Base-by-base conservation (phyloP, 1,140 invertebrate species). In the Tetranychus cinnabarinus region DNA sequence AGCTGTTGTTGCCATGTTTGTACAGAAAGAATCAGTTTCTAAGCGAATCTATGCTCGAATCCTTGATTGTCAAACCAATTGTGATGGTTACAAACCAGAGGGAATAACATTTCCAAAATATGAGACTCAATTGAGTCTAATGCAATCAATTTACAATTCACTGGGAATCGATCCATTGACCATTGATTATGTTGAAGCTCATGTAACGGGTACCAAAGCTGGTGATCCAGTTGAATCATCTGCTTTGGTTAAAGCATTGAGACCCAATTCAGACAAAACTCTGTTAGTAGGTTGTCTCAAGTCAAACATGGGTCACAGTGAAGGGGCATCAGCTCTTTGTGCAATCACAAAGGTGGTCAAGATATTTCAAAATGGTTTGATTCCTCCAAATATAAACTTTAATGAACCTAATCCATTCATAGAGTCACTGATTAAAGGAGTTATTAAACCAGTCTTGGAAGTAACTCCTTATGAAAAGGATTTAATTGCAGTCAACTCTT, bases 221-320 rank as follows among this genome's bases (percentile, higher is more conserved):
- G 74, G 78, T n/a, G 78, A 79, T 68, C 77, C 77, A 12, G 86
- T 93, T 71, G 91, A 97, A 74, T 70, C 88, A 1, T 78, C 81
- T 66, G 84, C 87, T 0, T 80, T 96, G 15, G 81, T 86, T 31
- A 79, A 81, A 66, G 77, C 89, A 3, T 83, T 93, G 67, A 86
- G 84, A 62, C 78, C 76, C 5, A 78, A 78, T 6, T 74, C 67
- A 35, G 59, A 61, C 5, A 74, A 72, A 1, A 85, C 89, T 0
- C 73, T 97, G 0, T 71, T 78, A 37, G 83, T 96, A 65, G 91
- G 91, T 5, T 88, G 89, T 0, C 77, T 91, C 1, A 97, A 97
- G 70, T 89, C 88, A 0, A 95, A 93, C 72, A 77, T 93, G 68
- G 92, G 92, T 0, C 92, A 97, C 70, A 79, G 85, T 1, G 92